These are phyloP conservation scores for Drosophila sp. DNA, from an alignment of 1,140 invertebrate species.

Conservation along the genomic window DNA sequence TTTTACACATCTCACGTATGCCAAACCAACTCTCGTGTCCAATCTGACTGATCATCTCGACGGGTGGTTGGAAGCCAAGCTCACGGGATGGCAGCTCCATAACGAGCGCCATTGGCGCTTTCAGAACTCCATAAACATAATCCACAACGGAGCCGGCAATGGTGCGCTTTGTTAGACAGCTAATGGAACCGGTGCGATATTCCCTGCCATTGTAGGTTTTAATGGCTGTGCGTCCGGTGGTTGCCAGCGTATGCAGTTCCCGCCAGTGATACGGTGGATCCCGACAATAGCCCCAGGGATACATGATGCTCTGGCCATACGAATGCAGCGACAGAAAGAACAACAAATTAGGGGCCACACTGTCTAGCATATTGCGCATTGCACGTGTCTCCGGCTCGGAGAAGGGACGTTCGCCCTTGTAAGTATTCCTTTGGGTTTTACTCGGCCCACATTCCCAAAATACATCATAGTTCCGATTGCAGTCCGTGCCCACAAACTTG, in stretches of 20 bases:
- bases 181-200: constrained; percentile 81
- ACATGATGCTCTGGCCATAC: constrained; percentile 87
- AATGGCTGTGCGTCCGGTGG: constrained; percentile 85
- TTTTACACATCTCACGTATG: constrained; percentile 82
- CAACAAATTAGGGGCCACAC: constrained; percentile 86
- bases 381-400: constrained; percentile 91
- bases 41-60: constrained; percentile 86
- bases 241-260: constrained; percentile 79
- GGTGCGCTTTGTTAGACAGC: constrained; percentile 85
- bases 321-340: constrained; percentile 90
- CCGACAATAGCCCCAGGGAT: constrained; percentile 87
- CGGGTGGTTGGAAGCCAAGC: constrained; percentile 88
- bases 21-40: constrained; percentile 86
- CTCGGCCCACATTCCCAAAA: constrained; percentile 87
- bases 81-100: constrained; percentile 88
- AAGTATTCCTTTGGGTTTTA: constrained; percentile 88
- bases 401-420: constrained; percentile 89
- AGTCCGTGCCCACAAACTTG: constrained; percentile 87
- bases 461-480: constrained; percentile 89
- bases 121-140: constrained; percentile 88
- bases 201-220: constrained; percentile 85
- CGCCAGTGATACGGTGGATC: constrained; percentile 70
- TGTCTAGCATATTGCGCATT: constrained; percentile 86
- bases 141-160: constrained; percentile 90
- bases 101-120: constrained; percentile 88